Conservation (phyloP, 2,797 vertebrate genomes). For the Sciaenops ocellatus region DNA sequence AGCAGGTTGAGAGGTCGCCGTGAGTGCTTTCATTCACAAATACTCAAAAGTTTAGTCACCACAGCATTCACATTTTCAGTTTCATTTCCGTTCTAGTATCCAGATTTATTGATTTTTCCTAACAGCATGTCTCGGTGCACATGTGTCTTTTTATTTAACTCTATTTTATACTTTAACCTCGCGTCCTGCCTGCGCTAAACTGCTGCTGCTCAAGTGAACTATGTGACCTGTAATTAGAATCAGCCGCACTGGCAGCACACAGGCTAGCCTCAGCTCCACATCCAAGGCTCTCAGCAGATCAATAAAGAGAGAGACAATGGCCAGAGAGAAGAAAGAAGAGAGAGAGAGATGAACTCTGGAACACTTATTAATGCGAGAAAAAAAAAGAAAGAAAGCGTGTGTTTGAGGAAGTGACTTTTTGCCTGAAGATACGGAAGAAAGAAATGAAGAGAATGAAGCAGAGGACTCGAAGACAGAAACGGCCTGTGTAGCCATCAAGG, state of each 20-base stretch:
- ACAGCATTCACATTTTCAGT: not conserved
- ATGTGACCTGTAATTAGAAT: slow-evolving; percentile 71
- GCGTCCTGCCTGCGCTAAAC: slow-evolving; percentile 6
- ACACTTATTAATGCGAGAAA: slow-evolving; percentile 2
- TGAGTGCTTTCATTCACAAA: slow-evolving; percentile 35
- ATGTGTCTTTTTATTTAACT: not conserved
- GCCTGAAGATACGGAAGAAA: slow-evolving; percentile 46
- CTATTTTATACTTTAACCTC: not conserved
- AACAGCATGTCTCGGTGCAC: not conserved
- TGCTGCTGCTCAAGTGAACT: slow-evolving; percentile 43
- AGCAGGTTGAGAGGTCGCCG: slow-evolving; percentile 4
- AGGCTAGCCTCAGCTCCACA: slow-evolving; percentile 48
- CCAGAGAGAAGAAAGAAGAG: slow-evolving; percentile 33
- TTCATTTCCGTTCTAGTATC: not conserved
- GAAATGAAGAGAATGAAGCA: slow-evolving; percentile 42
- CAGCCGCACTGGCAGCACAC: slow-evolving; percentile 49
- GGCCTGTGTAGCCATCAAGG: slow-evolving; percentile 61
- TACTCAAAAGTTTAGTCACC: not conserved
- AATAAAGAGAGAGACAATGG: slow-evolving; percentile 68
- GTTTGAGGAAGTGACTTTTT: slow-evolving; percentile 63
- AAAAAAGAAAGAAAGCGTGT: slow-evolving; percentile 48
- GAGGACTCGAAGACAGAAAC: slow-evolving; percentile 26
- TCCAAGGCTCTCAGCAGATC: slow-evolving; percentile 63
- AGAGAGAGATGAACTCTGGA: slow-evolving; percentile 28
- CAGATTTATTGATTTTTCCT: slow-evolving; percentile 6